Evolutionary conservation across 2,113 vertebrate genomes (phyloP), one percentile per base, ranked within the genome.

Genomic region (Benitochromis conjunctus): DNA sequence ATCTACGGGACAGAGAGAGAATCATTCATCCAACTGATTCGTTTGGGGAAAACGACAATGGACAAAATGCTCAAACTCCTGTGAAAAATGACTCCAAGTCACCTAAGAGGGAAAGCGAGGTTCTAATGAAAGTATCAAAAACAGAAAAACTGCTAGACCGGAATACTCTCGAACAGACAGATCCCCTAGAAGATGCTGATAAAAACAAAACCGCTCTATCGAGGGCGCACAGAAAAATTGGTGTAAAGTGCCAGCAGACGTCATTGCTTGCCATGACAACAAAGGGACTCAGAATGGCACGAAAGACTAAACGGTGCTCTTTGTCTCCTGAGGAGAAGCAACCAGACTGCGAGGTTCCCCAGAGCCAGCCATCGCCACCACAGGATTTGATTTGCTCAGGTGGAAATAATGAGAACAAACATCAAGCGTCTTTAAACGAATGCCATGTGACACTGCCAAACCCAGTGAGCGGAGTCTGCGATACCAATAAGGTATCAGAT

Each of bases 1-100:
- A 99, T 89, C 97, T 96, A 79, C 95, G 95, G 66, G 97, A 98
- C 79, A 95, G 97, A 79, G 94, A 97, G 82, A 94, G 96, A 83
- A 91, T 95, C 71, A 94, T 96, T 3, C 93, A 97, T 2, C 95
- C 97, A 2, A 91, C 83, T 0, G 92, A 94, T 58, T 96, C 95
- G 2, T 94, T 95, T 14, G 91, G 80, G 12, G 94, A 93, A 81
- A 93, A 94, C 6, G 92, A 92, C 2, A 93, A 88, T 6, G 87
- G 87, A 58, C 89, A 86, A 60, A 94, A 92, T 51, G 85, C 53
- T 14, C 86, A 83, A n/a, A 84, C 80, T 3, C 58, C 86, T 1
- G 38, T 93, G 92, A 21, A 57, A 58, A 89, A 88, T 6, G 48
- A 90, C 38, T 84, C 79, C 14, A 93, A 89, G 58, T 89, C 86